Evolutionary conservation across 2,888 invertebrate genomes (phyloP), one percentile per base, ranked within the genome.

Genomic region (Agrilus cyanescens): DNA sequence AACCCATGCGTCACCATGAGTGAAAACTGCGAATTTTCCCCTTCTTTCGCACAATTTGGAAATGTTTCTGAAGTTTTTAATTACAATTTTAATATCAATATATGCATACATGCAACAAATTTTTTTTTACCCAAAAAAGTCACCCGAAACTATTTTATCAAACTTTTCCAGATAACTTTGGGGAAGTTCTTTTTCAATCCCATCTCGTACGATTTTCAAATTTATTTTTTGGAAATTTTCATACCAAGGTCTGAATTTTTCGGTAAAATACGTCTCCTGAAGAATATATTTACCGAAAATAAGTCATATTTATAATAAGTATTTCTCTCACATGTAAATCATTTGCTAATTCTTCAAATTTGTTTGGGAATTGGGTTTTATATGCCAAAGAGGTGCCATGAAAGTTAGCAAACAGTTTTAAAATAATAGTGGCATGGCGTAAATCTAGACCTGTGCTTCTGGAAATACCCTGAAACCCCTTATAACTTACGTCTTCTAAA

Each of bases 1-100:
- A 0, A 78, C 73, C 85, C 85, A 85, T 32, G 76, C 75, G 57
- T 85, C 85, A 0, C 84, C 85, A 45, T 85, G 83, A 0, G 73
- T 75, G 20, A 84, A 72, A 0, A 78, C 78, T 0, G 74, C 61
- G 20, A 66, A 61, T 32, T 59, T 57, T 3, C 54, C 56, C 41
- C 51, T 50, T 25, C 43, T 46, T 40, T 40, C 34, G 31, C 43
- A 42, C 31, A 37, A 32, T 8, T 36, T 3, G 20, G 43, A 43
- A 36, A 72, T 30, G 64, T 52, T 0, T 69, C 51, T 44, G 71
- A 46, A 47, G 12, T 33, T 14, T 33, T 33, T n/a, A 5, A 33
- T 12, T 8, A 12, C 13, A 30, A 30, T 10, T 8, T 7, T 8
- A 14, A 33, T 4, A 14, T 33, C n/a, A 12, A 12, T n/a, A 33